Percentiles rank a stretch among this genome's conserved stretches.
Evolutionary conservation across 2,888 invertebrate genomes (phyloP).

Genomic region (Nasonia oneida): DNA sequence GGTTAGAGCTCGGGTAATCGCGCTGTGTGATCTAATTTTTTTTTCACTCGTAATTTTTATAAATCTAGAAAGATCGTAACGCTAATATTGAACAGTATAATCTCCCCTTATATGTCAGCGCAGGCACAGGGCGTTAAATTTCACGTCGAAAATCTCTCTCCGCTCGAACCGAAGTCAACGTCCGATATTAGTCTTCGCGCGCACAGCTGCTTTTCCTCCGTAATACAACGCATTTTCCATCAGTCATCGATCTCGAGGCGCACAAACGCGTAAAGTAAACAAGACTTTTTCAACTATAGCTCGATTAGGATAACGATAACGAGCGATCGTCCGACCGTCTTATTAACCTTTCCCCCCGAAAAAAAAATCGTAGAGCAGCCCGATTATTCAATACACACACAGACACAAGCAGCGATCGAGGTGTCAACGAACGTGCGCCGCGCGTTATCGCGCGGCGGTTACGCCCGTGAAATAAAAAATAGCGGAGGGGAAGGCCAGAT

Average conservation of each 20-base stretch:
- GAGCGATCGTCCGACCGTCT: not conserved
- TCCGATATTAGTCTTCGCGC: not conserved
- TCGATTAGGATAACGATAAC: not conserved
- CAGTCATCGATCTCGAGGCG: not conserved
- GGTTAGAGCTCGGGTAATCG: not conserved
- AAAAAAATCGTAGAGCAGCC: not conserved
- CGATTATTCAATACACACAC: conserved; percentile 4
- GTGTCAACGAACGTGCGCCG: conserved; percentile 38
- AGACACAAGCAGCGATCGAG: not conserved
- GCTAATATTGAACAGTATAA: not conserved
- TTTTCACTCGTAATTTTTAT: too few relatives aligned
- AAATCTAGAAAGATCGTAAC: too few relatives aligned
- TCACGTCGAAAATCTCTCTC: not conserved
- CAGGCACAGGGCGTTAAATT: not conserved
- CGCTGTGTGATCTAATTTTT: not conserved
- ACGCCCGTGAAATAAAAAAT: conserved; percentile 39
- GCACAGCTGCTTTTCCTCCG: not conserved
- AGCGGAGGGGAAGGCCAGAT: not conserved
- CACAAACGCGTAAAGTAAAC: not conserved
- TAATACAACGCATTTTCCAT: not conserved
- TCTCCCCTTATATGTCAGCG: not conserved
- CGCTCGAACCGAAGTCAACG: not conserved
- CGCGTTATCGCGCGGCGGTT: conserved; percentile 21
- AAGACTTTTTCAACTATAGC: not conserved
- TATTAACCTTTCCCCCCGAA: not conserved